These are phyloP conservation scores for Mastomys natalensis DNA, from an alignment of 2,113 vertebrate genomes.

Conservation along the genomic window DNA sequence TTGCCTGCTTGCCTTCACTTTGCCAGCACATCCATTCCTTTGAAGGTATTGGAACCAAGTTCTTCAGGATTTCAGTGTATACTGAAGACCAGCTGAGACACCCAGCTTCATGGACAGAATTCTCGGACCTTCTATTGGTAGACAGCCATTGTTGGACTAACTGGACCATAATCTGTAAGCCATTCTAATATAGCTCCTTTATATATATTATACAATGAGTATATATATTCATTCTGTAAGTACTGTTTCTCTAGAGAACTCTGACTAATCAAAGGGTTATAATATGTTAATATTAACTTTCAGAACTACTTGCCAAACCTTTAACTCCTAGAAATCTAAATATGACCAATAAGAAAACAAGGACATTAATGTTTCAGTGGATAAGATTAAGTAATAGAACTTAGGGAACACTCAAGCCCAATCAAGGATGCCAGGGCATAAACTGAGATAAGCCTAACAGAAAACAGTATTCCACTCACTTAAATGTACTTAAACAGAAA, in stretches of 20 bases:
- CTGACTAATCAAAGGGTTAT: not conserved
- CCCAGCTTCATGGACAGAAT: not conserved
- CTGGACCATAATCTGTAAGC: not conserved
- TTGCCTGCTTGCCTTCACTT: not conserved
- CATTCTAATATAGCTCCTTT: not conserved
- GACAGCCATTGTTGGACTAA: not conserved
- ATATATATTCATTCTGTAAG: not conserved
- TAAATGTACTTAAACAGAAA: slow-evolving; percentile 2
- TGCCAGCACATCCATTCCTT: not conserved
- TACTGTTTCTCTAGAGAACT: not conserved
- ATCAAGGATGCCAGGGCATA: not conserved
- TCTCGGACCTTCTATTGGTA: not conserved
- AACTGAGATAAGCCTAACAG: not conserved
- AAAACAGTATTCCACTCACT: not conserved
- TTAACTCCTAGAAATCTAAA: slow-evolving; percentile 31
- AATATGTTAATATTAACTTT: slow-evolving; percentile 58
- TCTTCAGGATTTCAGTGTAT: not conserved
- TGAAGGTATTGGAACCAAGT: not conserved
- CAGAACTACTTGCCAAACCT: slow-evolving; percentile 2
- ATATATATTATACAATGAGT: not conserved
- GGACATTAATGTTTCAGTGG: slow-evolving; percentile 17
- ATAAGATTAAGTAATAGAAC: slow-evolving; percentile 62
- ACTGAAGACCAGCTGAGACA: not conserved
- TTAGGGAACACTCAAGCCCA: not conserved
- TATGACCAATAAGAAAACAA: slow-evolving; percentile 33